Base-by-base conservation (phyloP, 2,797 vertebrate species). In the Arctocebus calabarensis region DNA sequence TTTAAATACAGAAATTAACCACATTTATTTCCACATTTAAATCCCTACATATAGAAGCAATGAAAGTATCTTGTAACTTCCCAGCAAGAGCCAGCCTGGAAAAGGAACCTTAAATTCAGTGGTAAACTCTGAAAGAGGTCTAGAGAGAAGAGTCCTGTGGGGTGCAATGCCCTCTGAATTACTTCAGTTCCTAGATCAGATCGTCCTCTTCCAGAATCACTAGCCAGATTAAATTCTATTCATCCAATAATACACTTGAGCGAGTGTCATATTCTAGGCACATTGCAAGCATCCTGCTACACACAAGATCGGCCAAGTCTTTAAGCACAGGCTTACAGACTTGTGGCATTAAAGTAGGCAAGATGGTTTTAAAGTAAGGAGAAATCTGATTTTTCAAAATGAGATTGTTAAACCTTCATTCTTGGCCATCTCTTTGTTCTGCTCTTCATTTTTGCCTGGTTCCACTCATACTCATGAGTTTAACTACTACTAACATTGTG, bases 1-100 rank as follows among this genome's bases (percentile, higher is more conserved):
- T 66, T 90, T 74, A 88, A 85, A 55, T 66, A 8, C 4, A 95
- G 34, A 52, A 94, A 84, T 74, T 62, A 25, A 86, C 32, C 29
- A 34, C 40, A 89, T 70, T 66, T 66, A 66, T n/a, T 66, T 29
- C 16, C 25, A 45, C 40, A 89, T 74, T 90, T 66, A 40, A 79
- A 91, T 85, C 74, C 12, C 11, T 7, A 87, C 14, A 81, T 77
- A 64, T n/a, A 77, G 22, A 77, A 86, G 40, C 57, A 89, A 77
- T 73, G n/a, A 87, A 82, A 37, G 40, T 40, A 37, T 23, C 11
- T 61, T 68, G 2, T 48, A 93, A 84, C 14, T 90, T 85, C 48
- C 57, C n/a, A 71, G 23, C 25, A 71, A n/a, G 9, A n/a, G 5
- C 32, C 73, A 32, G 2, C 9, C 45, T 23, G 11, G 48, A 81